These are phyloP conservation scores for Palythoa grandiflora DNA, from an alignment of 92 coral and sea anemone species.

Conservation along the genomic window DNA sequence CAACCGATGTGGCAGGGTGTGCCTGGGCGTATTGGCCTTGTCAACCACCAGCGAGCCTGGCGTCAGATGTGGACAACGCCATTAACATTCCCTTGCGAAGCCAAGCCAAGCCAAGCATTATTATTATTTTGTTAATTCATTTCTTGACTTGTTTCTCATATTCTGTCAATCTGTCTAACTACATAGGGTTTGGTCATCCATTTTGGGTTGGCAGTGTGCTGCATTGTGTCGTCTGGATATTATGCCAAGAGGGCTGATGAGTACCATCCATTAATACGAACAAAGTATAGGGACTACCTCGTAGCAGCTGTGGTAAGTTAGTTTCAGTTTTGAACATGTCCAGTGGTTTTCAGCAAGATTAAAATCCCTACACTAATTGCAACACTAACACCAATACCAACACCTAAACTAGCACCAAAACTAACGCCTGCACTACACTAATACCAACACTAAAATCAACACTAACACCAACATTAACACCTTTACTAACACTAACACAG, in stretches of 20 bases:
- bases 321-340: neutral
- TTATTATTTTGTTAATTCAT: neutral
- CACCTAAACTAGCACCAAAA: no score
- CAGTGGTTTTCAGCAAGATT: neutral
- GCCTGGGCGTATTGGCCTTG: no score
- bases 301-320: conserved; percentile 40
- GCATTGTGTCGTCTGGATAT: conserved; percentile 33
- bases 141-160: neutral
- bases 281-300: conserved; percentile 2
- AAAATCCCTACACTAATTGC: neutral
- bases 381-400: no score
- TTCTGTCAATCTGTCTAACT: neutral
- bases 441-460: no score
- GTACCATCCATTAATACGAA: neutral
- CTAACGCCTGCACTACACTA: no score
- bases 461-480: no score
- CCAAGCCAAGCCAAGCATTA: no score
- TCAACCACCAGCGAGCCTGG: no score
- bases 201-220: conserved; percentile 30
- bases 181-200: conserved; percentile 31
- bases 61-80: no score
- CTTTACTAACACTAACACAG: no score
- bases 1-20: no score
- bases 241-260: conserved; percentile 23
- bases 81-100: no score